phyloP scores from a whole-genome alignment of 2,113 vertebrate genomes.

The Vimba vimba region DNA sequence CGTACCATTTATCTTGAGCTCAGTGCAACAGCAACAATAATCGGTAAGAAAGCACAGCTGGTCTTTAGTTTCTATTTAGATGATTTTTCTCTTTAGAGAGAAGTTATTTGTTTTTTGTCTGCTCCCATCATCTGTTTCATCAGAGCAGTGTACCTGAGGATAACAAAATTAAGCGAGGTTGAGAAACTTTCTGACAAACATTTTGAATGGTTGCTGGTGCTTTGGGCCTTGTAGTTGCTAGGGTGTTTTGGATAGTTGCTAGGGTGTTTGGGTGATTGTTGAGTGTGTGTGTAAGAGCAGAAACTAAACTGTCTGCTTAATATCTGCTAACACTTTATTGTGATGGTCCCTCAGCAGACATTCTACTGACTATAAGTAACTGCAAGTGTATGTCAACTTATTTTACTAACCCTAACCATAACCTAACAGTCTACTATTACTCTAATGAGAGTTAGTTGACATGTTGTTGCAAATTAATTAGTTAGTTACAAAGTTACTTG shows the following conservation, averaged over 20 bases:
- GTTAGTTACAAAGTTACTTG: too few species aligned
- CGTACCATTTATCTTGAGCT: constrained; percentile 7
- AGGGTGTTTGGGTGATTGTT: neutral
- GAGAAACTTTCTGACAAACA: neutral
- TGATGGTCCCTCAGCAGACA: too few species aligned
- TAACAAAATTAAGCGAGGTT: neutral
- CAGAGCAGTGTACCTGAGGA: neutral
- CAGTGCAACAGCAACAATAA: neutral
- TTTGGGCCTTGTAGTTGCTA: neutral
- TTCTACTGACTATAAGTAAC: too few species aligned
- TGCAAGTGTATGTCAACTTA: too few species aligned
- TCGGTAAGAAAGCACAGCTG: neutral
- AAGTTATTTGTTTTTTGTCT: constrained; percentile 14
- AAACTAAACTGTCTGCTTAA: too few species aligned
- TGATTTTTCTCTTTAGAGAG: constrained; percentile 18
- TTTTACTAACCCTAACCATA: too few species aligned
- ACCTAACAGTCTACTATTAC: too few species aligned
- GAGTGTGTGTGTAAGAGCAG: neutral
- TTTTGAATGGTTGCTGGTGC: neutral
- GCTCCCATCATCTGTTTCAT: neutral
- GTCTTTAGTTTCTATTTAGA: neutral
- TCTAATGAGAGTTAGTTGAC: too few species aligned
- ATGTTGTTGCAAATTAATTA: too few species aligned
- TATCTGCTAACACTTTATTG: too few species aligned
- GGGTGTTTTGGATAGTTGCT: neutral